phyloP scores from a whole-genome alignment of 2,888 invertebrate species.

The Nasonia oneida region DNA sequence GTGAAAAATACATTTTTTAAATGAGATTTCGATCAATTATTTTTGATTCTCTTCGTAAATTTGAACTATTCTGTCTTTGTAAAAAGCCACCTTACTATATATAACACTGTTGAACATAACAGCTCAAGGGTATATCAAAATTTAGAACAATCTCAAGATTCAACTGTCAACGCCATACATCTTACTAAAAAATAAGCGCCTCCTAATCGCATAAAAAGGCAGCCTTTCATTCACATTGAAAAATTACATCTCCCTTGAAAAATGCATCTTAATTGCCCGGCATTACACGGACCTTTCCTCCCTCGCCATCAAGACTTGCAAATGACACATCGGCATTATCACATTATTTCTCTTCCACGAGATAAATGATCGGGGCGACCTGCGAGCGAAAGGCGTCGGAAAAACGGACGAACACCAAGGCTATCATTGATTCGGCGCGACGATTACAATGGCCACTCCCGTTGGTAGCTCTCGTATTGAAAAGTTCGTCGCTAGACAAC shows the following conservation, averaged over 20 bases:
- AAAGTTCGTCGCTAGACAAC: constrained; percentile 26
- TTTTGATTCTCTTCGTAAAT: not conserved
- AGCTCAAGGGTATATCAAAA: too few relatives aligned
- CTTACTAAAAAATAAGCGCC: not conserved
- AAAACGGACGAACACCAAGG: not conserved
- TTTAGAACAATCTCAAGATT: not conserved
- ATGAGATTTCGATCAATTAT: not conserved
- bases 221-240: not conserved
- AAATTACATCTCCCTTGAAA: not conserved
- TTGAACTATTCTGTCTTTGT: not conserved
- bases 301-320: not conserved
- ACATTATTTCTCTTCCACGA: not conserved
- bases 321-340: not conserved
- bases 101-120: too few relatives aligned
- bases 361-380: not conserved
- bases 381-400: not conserved
- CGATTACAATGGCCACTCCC: not conserved
- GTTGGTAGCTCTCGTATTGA: not conserved
- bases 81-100: too few relatives aligned
- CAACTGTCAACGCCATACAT: not conserved
- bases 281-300: not conserved
- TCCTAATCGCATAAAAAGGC: not conserved
- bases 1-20: too few relatives aligned
- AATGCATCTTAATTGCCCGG: not conserved
- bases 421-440: not conserved